Percentiles rank a stretch among this genome's conserved stretches.
Conservation (phyloP, 2,113 vertebrate genomes). For the Hemibagrus wyckioides region DNA sequence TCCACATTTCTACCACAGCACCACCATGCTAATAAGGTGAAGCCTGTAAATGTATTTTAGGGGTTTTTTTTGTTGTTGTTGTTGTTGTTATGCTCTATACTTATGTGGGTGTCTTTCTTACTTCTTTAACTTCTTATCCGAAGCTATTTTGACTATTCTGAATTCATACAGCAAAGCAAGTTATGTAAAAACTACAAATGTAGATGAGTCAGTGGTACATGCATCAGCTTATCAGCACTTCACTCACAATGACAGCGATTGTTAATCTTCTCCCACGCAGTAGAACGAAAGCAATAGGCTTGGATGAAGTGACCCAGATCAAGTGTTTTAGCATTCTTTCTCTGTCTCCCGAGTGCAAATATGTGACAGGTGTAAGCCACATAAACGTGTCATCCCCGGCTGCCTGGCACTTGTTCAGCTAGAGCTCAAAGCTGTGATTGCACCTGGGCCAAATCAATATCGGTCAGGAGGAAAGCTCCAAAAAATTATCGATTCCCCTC, state of each 20-base stretch:
- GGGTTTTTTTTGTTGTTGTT: not conserved
- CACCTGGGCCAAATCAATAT: slow-evolving; percentile 39
- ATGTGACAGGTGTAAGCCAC: slow-evolving; percentile 27
- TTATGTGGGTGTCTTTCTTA: not conserved
- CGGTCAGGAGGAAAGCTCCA: slow-evolving; percentile 16
- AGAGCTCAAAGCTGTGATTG: slow-evolving; percentile 38
- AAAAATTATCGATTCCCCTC: slow-evolving; percentile 18
- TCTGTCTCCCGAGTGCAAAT: not conserved
- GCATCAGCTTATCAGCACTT: not conserved
- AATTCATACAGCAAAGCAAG: not conserved
- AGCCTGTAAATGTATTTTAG: not conserved
- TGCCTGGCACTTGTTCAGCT: slow-evolving; percentile 32
- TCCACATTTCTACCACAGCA: not conserved
- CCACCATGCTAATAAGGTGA: not conserved
- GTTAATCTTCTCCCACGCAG: not conserved
- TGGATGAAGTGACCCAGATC: slow-evolving; percentile 28
- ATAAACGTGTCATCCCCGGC: slow-evolving; percentile 13
- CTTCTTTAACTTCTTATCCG: not conserved
- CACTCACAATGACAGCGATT: not conserved
- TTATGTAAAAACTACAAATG: not conserved
- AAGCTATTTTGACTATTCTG: not conserved
- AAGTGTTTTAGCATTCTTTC: slow-evolving; percentile 22
- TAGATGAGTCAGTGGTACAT: not conserved
- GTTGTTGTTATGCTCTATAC: slow-evolving; percentile 3
- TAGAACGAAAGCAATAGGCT: not conserved